Conservation (phyloP, 1,140 invertebrate genomes). For the Battus philenor region DNA sequence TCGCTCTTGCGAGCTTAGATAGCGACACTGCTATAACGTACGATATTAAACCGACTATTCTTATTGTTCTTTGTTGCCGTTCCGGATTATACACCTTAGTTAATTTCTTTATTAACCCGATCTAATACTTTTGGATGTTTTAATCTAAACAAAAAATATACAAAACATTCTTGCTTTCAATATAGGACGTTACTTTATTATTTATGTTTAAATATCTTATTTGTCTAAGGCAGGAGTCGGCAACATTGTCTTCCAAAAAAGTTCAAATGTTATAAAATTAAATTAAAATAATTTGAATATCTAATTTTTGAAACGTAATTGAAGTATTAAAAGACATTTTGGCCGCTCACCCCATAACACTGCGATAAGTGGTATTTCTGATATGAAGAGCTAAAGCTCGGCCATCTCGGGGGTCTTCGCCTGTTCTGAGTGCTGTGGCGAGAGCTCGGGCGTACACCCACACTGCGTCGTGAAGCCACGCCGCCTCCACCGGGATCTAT, state of each 20-base stretch:
- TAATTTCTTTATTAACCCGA: too few relatives aligned
- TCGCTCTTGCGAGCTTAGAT: slow-evolving; percentile 6
- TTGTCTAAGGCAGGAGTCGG: too few relatives aligned
- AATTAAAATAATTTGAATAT: too few relatives aligned
- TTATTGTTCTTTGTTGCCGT: neutral
- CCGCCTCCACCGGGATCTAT: slow-evolving; percentile 90
- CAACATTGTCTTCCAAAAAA: too few relatives aligned
- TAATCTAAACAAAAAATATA: neutral
- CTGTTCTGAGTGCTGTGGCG: slow-evolving; percentile 79
- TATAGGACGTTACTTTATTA: too few relatives aligned
- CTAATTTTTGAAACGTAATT: too few relatives aligned
- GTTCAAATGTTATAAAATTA: neutral
- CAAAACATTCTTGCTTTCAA: too few relatives aligned
- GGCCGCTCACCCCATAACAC: slow-evolving; percentile 85
- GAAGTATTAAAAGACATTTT: slow-evolving; percentile 1
- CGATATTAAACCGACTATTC: slow-evolving; percentile 11
- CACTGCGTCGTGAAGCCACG: slow-evolving; percentile 94
- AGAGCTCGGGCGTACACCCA: slow-evolving; percentile 88
- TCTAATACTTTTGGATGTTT: too few relatives aligned
- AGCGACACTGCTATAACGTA: slow-evolving; percentile 8
- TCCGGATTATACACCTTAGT: neutral
- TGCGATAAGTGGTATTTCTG: slow-evolving; percentile 85
- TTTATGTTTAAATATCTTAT: too few relatives aligned
- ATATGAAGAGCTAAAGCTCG: slow-evolving; percentile 83
- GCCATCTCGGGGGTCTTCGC: slow-evolving; percentile 83